Base-by-base conservation (phyloP, 2,888 invertebrate genomes). In the Eupsilia transversa region DNA sequence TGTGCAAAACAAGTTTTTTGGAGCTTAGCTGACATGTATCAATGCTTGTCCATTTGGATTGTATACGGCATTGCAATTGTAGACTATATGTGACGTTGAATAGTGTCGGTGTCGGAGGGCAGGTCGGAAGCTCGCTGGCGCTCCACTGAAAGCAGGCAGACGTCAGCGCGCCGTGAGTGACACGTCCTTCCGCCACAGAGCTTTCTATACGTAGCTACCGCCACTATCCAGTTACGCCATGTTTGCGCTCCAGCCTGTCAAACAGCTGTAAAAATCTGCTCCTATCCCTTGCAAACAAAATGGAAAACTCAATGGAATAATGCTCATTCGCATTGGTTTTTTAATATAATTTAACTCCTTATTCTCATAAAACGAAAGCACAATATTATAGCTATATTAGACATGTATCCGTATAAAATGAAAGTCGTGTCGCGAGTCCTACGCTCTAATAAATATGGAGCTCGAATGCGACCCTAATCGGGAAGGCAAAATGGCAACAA, bases 391-490 rank as follows among this genome's bases (percentile, higher is more conserved):
- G 77, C 76, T 91, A 90, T 89, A 89, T 88, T 89, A 87, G 89
- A 82, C 90, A 90, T 92, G 92, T 94, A 93, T 92, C 88, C 91
- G 93, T 92, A 91, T 95, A 94, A 95, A 96, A 95, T 92, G 94
- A 95, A 96, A 96, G 93, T 94, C 93, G 92, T 94, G 94, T 95
- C 91, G 91, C 90, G 92, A 94, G 93, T 93, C 92, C 92, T 93
- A 93, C 94, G 94, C 94, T 94, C 94, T 94, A 94, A 95, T 95
- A 95, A 96, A 95, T 94, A 94, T 93, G 93, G 93, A 94, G 94
- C 94, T 94, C 94, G 92, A 95, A 95, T 93, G 91, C 94, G 94
- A 94, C 95, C 96, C 94, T 95, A 95, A 95, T 95, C 96, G 94
- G 91, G 93, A 94, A 94, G 94, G 94, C 94, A 95, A 94, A 95